Base-by-base conservation (phyloP, 2,113 vertebrate genomes). In the Misgurnus mizolepis region DNA sequence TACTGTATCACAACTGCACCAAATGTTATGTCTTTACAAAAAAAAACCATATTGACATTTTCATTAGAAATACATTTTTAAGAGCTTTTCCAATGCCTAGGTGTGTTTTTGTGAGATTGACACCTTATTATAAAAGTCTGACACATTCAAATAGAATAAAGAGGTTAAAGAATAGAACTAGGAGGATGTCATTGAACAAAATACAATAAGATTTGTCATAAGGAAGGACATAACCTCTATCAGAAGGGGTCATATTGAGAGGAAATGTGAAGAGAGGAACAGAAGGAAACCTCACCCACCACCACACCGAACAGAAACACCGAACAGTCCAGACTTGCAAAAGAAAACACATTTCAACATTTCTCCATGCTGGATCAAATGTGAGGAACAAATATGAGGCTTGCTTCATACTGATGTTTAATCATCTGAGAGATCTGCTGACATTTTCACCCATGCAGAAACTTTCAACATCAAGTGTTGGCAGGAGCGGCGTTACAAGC, bases 251-350 rank as follows among this genome's bases (percentile, higher is more conserved):
- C 79, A 68, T 70, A 87, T 66, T 78, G 85, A 89, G 84, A 80
- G 84, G 79, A 88, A 90, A 85, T 6, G 86, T 85, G 72, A 86
- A 67, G 84, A 22, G 76, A 73, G 89, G 89, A 89, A 86, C 85
- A 53, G 50, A 41, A 82, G 72, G 74, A 83, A 87, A 78, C 67
- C 4, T 15, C 50, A 74, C 74, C 71, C 83, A 89, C 87, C 88
- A 86, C 71, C 83, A 41, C 83, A 78, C 74, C 3, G 27, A 76
- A 9, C 4, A 11, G 5, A 3, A 68, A 2, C 4, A 22, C 15
- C 15, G 47, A 70, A 53, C 47, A 53, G 67, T 70, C 3, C 47
- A 53, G 47, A 70, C 67, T 53, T 6, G 67, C 67, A 70, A 50
- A 34, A 15, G 1, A 12, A 5, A 49, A 49, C 43, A 22, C 55